phyloP scores from a whole-genome alignment of 2,888 invertebrate species.

The Odontomyia ornata region DNA sequence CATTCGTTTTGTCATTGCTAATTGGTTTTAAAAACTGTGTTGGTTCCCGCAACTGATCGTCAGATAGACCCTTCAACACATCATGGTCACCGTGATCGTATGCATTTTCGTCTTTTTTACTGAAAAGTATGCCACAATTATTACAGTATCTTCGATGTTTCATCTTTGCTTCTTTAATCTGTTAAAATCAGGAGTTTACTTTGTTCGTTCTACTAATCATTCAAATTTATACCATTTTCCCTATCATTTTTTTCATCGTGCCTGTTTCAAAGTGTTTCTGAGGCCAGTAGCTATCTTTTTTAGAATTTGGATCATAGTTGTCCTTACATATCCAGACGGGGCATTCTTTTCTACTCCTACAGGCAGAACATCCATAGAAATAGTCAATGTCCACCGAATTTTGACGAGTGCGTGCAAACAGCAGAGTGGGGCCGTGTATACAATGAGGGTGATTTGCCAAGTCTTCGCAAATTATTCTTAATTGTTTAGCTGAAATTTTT shows the following conservation, averaged over 20 bases:
- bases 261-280: neutral
- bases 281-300: neutral
- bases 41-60: slow-evolving; percentile 70
- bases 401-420: slow-evolving; percentile 68
- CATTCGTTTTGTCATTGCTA: slow-evolving; percentile 81
- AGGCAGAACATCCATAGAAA: slow-evolving; percentile 81
- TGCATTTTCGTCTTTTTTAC: slow-evolving; percentile 47
- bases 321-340: slow-evolving; percentile 1
- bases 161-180: slow-evolving; percentile 48
- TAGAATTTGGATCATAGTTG: neutral
- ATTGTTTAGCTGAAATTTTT: neutral
- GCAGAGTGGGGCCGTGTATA: slow-evolving; percentile 78
- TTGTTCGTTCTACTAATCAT: too few species aligned
- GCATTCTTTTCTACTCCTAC: slow-evolving; percentile 81
- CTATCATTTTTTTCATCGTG: neutral
- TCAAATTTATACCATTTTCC: too few species aligned
- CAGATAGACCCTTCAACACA: slow-evolving; percentile 66
- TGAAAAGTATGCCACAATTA: slow-evolving; percentile 70
- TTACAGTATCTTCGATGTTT: slow-evolving; percentile 71
- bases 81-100: slow-evolving; percentile 69
- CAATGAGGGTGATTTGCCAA: slow-evolving; percentile 74
- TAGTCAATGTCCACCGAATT: neutral
- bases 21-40: slow-evolving; percentile 75
- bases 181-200: neutral
- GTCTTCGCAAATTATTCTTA: slow-evolving; percentile 67